Evolutionary conservation across 2,113 vertebrate species (phyloP).

Genomic region (Lontra canadensis): DNA sequence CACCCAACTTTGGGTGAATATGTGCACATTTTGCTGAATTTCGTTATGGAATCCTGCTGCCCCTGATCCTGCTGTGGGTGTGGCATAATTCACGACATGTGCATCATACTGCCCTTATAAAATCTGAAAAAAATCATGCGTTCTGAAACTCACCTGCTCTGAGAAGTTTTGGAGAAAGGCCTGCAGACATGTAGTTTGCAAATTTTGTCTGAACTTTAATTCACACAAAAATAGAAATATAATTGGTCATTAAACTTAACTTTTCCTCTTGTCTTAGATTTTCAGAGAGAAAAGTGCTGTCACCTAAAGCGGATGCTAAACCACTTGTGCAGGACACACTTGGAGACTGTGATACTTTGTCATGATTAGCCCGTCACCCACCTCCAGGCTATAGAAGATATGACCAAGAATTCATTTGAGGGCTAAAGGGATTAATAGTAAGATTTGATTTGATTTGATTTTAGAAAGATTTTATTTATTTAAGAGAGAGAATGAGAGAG

Average conservation of each 20-base stretch:
- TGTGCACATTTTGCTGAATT: not conserved
- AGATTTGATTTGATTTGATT: not conserved
- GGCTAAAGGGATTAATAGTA: not conserved
- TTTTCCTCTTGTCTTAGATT: not conserved
- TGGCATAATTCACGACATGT: not conserved
- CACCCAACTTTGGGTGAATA: not conserved
- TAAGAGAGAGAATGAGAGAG: too few species aligned
- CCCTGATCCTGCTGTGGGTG: too few species aligned
- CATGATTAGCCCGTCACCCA: not conserved
- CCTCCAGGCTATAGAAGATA: not conserved
- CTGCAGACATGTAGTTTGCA: not conserved
- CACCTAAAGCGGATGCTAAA: not conserved
- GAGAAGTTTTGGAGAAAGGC: not conserved
- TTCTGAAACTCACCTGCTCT: not conserved
- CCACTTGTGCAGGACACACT: not conserved
- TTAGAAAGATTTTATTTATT: too few species aligned
- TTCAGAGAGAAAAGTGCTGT: slow-evolving; percentile 41
- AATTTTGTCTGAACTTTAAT: not conserved
- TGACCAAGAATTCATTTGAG: not conserved
- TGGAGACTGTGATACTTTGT: not conserved
- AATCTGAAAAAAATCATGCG: not conserved
- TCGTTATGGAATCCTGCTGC: too few species aligned
- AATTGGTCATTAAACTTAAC: not conserved
- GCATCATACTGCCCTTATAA: not conserved
- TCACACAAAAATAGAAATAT: not conserved